Conservation (phyloP, 2,113 vertebrate species). For the Dasyornis broadbenti region DNA sequence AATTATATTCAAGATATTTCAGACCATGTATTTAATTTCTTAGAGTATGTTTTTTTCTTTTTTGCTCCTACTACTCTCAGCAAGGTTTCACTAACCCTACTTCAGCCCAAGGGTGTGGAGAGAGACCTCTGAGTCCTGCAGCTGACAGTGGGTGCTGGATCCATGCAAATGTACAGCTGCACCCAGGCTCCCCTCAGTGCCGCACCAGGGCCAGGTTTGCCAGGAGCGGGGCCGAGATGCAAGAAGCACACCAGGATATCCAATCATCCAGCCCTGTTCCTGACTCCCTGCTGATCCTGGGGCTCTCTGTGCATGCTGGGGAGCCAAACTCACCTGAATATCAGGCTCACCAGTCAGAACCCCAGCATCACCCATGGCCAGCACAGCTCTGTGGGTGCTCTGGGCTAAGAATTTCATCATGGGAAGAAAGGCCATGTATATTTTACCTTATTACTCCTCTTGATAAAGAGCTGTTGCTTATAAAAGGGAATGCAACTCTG, state of each 20-base stretch:
- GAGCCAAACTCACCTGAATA: background rate
- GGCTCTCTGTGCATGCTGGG: accelerated
- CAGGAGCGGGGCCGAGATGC: accelerated
- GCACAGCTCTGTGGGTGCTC: background rate
- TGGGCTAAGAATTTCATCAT: background rate
- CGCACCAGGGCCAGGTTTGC: background rate
- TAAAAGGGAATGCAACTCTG: background rate
- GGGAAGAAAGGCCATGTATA: background rate
- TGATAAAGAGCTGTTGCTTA: background rate
- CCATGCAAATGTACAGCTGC: accelerated
- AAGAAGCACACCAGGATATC: background rate
- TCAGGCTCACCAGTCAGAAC: background rate
- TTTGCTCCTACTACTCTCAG: background rate
- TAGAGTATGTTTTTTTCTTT: background rate
- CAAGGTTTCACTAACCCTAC: background rate
- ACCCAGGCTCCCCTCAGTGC: accelerated
- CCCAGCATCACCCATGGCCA: background rate
- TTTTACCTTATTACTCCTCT: background rate
- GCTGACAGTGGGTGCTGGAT: background rate
- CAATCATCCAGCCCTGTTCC: background rate
- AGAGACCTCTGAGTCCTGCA: background rate
- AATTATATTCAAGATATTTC: background rate
- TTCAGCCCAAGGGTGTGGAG: background rate
- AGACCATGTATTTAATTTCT: background rate
- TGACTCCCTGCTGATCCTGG: background rate